Conservation (phyloP, 1,140 invertebrate genomes). For the Polypedilum pembai region DNA sequence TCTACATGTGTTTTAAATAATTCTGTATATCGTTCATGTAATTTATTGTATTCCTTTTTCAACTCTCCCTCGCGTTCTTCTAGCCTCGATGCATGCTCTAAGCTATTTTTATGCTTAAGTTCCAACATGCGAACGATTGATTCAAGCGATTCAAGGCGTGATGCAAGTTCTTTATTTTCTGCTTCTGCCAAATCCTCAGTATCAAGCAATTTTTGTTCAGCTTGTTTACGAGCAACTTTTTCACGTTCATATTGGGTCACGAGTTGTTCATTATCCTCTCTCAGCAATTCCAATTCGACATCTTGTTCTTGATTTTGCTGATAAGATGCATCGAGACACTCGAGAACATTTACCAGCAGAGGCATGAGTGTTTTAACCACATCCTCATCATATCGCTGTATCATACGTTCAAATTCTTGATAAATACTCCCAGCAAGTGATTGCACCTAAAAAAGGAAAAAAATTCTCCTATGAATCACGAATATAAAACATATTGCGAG, state of each 20-base stretch:
- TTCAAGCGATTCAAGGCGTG: conserved; percentile 90
- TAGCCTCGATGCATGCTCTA: conserved; percentile 76
- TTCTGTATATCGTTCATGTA: conserved; percentile 82
- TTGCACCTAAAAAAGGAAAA: conserved; percentile 37
- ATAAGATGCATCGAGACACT: conserved; percentile 91
- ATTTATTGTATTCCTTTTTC: conserved; percentile 60
- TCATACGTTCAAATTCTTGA: conserved; percentile 98
- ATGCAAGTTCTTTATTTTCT: conserved; percentile 83
- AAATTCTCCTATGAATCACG: not conserved
- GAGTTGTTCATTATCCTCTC: conserved; percentile 98
- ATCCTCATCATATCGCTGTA: conserved; percentile 93
- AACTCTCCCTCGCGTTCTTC: conserved; percentile 58
- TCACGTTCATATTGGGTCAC: conserved; percentile 98
- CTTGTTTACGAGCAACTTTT: conserved; percentile 86
- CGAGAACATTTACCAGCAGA: conserved; percentile 92
- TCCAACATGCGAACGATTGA: conserved; percentile 97
- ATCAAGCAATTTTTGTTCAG: conserved; percentile 95
- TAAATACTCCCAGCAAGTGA: conserved; percentile 91
- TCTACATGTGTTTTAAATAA: conserved; percentile 98
- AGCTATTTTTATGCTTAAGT: conserved; percentile 94
- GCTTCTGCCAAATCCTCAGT: conserved; percentile 92
- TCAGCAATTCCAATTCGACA: conserved; percentile 90
- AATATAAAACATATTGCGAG: conserved; percentile 29
- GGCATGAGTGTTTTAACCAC: conserved; percentile 99
- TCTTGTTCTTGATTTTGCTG: conserved; percentile 97